Evolutionary conservation across 2,797 vertebrate species (phyloP), one percentile per base, ranked within the genome.

Genomic region (Vespertilio murinus): DNA sequence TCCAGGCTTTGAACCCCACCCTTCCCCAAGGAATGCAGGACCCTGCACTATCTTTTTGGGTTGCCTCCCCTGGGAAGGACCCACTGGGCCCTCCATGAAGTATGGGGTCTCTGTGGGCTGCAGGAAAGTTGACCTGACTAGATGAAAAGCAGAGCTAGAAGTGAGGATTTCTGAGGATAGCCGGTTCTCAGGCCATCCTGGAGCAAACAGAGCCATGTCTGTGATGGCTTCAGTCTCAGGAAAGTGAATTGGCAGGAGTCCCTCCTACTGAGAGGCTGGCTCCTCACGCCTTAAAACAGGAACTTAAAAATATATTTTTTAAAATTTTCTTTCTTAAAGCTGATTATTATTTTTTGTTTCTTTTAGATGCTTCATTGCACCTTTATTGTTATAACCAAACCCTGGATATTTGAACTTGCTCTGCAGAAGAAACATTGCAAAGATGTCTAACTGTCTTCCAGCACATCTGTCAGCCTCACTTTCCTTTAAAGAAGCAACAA

Each of bases 371-470:
- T 85, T 69, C 7, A 93, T 85, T 97, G 97, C 59, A 96, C 33
- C 28, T 97, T 97, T 81, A 88, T 96, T 77, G 94, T 97, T 65
- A 71, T 81, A 74, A 96, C 96, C 35, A 96, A 95, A 65, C 97
- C 97, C 14, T 97, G 97, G 97, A 78, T 79, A 64, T 97, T 97
- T 82, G 97, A 97, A 85, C 88, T 95, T 40, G 42, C 12, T 28
- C 69, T 95, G 92, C 69, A 96, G 88, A 95, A 96, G 92, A 90
- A 92, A 40, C 10, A 90, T 28, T 97, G 97, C 42, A 20, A 38
- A 78, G 88, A 93, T 12, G 14, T 56, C 54, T 96, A 94, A 77
- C 22, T 22, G 30, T 59, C 47, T 77, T 42, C 80, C 28, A 23
- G 61, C 8, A 28, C 23, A 42, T 70, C 35, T 2, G 8, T 49